Evolutionary conservation across 2,888 invertebrate species (phyloP), one percentile per base, ranked within the genome.

Genomic region (Barypeithes pellucidus): DNA sequence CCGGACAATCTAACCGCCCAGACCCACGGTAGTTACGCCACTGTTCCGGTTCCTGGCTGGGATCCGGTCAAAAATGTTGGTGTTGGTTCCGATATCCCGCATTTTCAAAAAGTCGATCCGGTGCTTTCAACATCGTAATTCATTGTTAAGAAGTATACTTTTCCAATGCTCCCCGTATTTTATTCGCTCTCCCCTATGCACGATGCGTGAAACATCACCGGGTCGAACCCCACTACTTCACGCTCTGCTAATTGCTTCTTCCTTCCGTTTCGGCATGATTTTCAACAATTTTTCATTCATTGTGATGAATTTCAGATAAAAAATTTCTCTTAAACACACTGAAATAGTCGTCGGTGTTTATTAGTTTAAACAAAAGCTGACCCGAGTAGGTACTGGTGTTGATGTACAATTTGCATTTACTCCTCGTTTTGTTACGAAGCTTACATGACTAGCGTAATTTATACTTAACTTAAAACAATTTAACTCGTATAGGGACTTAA

Each of bases 231-330:
- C 80, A 76, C 78, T 78, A 78, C 80, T 84, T 84, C 81, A 83
- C 83, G 85, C 84, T 85, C 84, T 81, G 85, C 82, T 86, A 85
- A 86, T 85, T 85, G 82, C 79, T 79, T 80, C 84, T 86, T 86
- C 86, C 86, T 86, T 86, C 86, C 86, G 85, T 85, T 81, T 77
- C 76, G 71, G 71, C 52, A 71, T 62, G 72, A 75, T 78, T 78
- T 75, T 72, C 14, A 69, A 69, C 75, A 75, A 73, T 59, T 77
- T 77, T 80, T 73, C 69, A 69, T 66, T 69, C 69, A 54, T 39
- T 36, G 57, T 18, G 52, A 33, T 61, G 70, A 41, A 59, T 60
- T 61, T 63, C 33, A 47, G 47, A 18, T 47, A 43, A 47, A 33
- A 63, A 57, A 54, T 43, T 52, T 62, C 62, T 54, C 54, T 47